Conservation (phyloP, 2,888 invertebrate species). For the Meteorus colon region DNA sequence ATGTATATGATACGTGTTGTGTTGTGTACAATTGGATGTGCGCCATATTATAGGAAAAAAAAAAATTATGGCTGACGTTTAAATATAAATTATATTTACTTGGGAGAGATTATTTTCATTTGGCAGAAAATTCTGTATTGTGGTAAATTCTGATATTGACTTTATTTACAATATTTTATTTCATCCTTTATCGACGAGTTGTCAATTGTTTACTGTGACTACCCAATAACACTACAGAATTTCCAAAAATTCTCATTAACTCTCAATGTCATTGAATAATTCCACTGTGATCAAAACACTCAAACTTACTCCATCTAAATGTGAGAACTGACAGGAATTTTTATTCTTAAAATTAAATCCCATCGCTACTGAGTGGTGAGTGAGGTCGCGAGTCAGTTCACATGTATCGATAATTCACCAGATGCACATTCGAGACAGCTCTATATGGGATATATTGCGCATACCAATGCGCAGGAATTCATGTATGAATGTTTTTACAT, state of each 20-base stretch:
- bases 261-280: too few species aligned
- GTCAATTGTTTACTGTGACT: too few species aligned
- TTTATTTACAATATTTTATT: too few species aligned
- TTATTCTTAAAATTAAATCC: slow-evolving; percentile 64
- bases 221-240: too few species aligned
- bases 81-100: slow-evolving; percentile 9
- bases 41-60: not conserved
- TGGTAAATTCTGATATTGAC: too few species aligned
- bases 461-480: slow-evolving; percentile 69
- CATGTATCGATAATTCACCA: slow-evolving; percentile 68
- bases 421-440: slow-evolving; percentile 48
- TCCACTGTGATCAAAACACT: too few species aligned
- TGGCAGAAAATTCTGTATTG: too few species aligned
- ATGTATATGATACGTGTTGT: not conserved
- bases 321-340: too few species aligned
- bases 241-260: too few species aligned
- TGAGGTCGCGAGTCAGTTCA: slow-evolving; percentile 59
- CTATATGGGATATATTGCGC: slow-evolving; percentile 56
- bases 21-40: not conserved
- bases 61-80: not conserved
- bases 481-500: slow-evolving; percentile 49
- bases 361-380: slow-evolving; percentile 58
- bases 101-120: not conserved
- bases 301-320: too few species aligned
- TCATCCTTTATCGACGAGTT: too few species aligned